Percentiles rank a stretch among this genome's conserved stretches.
These are phyloP conservation scores for Perizoma affinitatum DNA, from an alignment of 2,888 invertebrate species.

Conservation along the genomic window DNA sequence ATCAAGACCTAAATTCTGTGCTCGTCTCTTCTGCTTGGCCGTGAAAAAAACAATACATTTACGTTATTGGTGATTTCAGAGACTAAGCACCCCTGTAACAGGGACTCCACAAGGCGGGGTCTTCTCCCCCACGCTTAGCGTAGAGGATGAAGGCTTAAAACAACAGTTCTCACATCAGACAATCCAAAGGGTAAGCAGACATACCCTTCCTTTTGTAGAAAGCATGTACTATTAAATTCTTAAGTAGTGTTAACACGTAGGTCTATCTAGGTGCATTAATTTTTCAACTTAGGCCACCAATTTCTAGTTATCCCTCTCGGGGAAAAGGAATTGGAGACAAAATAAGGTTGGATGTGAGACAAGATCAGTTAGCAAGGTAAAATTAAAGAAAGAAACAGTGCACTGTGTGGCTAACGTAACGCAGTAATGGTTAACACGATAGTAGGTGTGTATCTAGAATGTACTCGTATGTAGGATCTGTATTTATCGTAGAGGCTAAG, in stretches of 20 bases:
- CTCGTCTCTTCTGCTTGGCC: not conserved
- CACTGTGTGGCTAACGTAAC: constrained; percentile 70
- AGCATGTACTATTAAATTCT: constrained; percentile 53
- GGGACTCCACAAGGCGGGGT: constrained; percentile 76
- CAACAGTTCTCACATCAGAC: constrained; percentile 79
- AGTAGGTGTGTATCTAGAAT: constrained; percentile 43
- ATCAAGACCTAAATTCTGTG: not conserved
- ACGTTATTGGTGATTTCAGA: constrained; percentile 55
- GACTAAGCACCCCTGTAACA: constrained; percentile 75
- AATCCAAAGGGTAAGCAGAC: constrained; percentile 77
- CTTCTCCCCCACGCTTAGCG: constrained; percentile 74
- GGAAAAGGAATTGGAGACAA: constrained; percentile 80
- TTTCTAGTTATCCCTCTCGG: constrained; percentile 81
- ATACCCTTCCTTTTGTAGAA: constrained; percentile 47
- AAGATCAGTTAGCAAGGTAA: constrained; percentile 80
- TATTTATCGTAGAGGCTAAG: constrained; percentile 27
- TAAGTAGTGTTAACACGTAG: constrained; percentile 52
- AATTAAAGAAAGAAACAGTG: constrained; percentile 60
- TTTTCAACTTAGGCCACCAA: constrained; percentile 73
- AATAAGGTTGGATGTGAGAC: constrained; percentile 81
- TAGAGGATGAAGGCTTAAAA: constrained; percentile 77
- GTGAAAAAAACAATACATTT: constrained; percentile 5
- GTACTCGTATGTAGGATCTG: too few relatives aligned
- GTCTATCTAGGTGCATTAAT: constrained; percentile 57
- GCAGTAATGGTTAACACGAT: constrained; percentile 48